Base-by-base conservation (phyloP, 2,888 invertebrate genomes). In the Uloborus plumipes region DNA sequence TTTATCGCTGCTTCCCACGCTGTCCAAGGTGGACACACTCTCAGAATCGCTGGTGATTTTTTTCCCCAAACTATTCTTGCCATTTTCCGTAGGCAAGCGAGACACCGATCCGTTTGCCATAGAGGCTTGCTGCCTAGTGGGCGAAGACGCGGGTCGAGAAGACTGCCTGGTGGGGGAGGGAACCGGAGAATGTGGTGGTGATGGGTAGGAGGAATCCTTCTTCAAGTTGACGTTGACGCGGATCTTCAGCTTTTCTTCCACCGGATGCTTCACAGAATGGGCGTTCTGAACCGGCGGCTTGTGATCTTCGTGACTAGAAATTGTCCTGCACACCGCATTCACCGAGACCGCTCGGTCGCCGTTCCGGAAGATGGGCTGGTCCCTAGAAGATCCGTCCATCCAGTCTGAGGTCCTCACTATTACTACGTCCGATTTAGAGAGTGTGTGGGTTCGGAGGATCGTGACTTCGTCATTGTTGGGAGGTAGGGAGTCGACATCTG, bases 11-110 rank as follows among this genome's bases (percentile, higher is more conserved):
- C 84, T 84, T 13, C 85, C 85, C 22, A 82, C 66, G 47, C 85
- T 85, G 86, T 92, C 91, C 86, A 93, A 93, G 65, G 94, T 93
- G 22, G 94, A 94, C 85, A 95, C 92, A 86, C 94, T 95, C 89
- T 95, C 95, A 0, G 93, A 94, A 89, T 95, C 95, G 67, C 93
- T 93, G 82, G 93, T 92, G n/a, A 72, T 59, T 53, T 84, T 85
- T 47, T 82, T 83, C 18, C 81, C 16, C 64, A 67, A 49, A n/a
- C 58, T 69, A 49, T 62, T 59, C 18, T 75, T 85, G 18, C 75
- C 85, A 72, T 74, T 85, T 75, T 76, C 82, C 22, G 65, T 70
- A 14, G 73, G 85, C 67, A 51, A 50, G 16, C 49, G 81, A 66
- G 53, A 82, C 55, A 65, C 14, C 64, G 73, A 72, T 61, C 79